phyloP scores from a whole-genome alignment of 2,797 vertebrate species.

The Bradypodion ventrale region DNA sequence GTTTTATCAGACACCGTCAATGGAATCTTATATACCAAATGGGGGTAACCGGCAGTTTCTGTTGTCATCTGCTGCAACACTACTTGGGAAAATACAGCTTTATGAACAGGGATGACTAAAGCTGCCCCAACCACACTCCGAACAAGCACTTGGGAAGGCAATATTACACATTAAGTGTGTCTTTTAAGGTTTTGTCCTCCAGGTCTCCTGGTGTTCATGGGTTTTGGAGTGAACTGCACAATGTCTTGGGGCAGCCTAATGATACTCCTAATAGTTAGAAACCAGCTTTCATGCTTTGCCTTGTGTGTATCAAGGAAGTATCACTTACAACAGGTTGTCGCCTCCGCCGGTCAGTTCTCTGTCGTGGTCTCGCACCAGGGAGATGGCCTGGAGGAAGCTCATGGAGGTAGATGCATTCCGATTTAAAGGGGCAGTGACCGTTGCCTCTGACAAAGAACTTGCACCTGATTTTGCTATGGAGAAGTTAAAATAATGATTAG shows the following conservation, averaged over 20 bases:
- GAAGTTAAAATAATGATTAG: background rate
- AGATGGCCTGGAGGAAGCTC: conserved; percentile 58
- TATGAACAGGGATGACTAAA: background rate
- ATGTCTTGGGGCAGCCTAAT: background rate
- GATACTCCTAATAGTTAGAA: background rate
- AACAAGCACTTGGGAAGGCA: background rate
- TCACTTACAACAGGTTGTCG: background rate
- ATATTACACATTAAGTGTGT: background rate
- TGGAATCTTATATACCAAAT: background rate
- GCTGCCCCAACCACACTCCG: too few species aligned
- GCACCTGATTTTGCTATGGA: conserved; percentile 83
- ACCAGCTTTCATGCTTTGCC: background rate
- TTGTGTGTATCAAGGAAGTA: background rate
- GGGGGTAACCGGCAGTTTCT: background rate
- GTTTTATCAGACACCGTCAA: background rate
- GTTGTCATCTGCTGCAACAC: background rate
- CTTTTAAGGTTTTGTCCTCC: background rate
- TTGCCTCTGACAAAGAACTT: conserved; percentile 76
- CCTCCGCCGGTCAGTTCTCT: conserved; percentile 12
- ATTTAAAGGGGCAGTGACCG: conserved; percentile 85
- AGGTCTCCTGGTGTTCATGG: background rate
- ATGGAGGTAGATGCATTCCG: conserved; percentile 87
- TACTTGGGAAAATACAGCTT: background rate
- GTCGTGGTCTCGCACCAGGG: conserved; percentile 18
- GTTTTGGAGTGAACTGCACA: background rate